Evolutionary conservation across 1,140 invertebrate genomes (phyloP), one percentile per base, ranked within the genome.

Genomic region (Panagrolaimus sp.): DNA sequence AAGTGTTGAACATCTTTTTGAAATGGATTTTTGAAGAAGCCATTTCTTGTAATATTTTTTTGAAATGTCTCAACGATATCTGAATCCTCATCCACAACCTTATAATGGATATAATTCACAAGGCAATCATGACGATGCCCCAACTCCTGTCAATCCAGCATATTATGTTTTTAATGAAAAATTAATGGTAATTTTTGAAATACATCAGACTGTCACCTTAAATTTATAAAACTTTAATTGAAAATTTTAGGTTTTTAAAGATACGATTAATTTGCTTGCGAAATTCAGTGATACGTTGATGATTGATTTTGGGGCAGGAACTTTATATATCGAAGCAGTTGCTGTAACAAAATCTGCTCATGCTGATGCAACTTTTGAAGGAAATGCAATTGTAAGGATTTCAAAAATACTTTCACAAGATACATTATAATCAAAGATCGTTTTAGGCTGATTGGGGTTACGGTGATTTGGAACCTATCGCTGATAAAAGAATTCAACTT

Each of bases 111-210:
- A 4, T 38, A 2, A 38, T 38, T 38, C 52, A 58, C 21, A 58
- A 21, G n/a, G n/a, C n/a, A n/a, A n/a, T n/a, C n/a, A n/a, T n/a
- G n/a, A n/a, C n/a, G n/a, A n/a, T n/a, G n/a, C n/a, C n/a, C n/a
- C n/a, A n/a, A 58, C 28, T 28, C 28, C 52, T 5, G 15, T 21
- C 1, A 58, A 58, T 17, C 14, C 52, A 10, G 52, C 52, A 12
- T 26, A 58, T 21, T 58, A 21, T 58, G 28, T 58, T 26, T 58
- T 58, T 28, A 58, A 58, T 28, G 52, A 58, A 10, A 58, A 58
- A 58, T 12, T 58, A 21, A 21, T 26, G 14, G 52, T 58, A 58
- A 58, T 1, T 12, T 1, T 12, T 17, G n/a, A n/a, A n/a, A n/a
- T n/a, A n/a, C n/a, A n/a, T n/a, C n/a, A n/a, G n/a, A 4, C 32